A percentile compares a stretch with the other conserved stretches of the same genome.
phyloP scores from a whole-genome alignment of 2,797 vertebrate genomes.

The Choloepus didactylus region DNA sequence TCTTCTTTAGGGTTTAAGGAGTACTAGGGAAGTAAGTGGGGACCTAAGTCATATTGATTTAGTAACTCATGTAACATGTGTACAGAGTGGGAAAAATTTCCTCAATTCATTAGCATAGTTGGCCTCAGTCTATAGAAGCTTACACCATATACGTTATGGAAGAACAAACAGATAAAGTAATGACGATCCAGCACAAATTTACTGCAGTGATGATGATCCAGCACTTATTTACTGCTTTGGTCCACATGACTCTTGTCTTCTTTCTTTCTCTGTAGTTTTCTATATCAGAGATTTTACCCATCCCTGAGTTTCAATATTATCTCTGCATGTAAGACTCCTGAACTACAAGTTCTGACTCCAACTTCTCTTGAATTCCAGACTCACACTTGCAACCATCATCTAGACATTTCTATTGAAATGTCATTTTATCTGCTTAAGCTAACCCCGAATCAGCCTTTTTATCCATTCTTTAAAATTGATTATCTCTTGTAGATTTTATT shows the following conservation, averaged over 20 bases:
- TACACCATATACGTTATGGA: background rate
- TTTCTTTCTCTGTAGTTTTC: background rate
- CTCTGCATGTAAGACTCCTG: background rate
- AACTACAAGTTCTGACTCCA: background rate
- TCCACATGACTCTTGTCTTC: background rate
- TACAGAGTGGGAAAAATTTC: background rate
- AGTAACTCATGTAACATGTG: background rate
- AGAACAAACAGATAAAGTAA: background rate
- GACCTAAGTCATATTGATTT: background rate
- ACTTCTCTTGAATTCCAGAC: background rate
- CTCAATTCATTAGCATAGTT: background rate
- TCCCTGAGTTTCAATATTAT: background rate
- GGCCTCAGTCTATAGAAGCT: background rate
- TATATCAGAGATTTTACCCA: background rate
- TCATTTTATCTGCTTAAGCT: background rate
- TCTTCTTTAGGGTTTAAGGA: slow-evolving; percentile 84
- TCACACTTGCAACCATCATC: background rate
- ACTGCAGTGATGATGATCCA: background rate
- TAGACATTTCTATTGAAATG: background rate
- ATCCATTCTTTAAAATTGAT: background rate
- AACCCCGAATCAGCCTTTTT: background rate
- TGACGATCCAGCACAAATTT: no score
- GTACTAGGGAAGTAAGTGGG: slow-evolving; percentile 63
- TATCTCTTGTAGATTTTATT: background rate
- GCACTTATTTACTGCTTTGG: background rate